Conservation (phyloP, 2,888 invertebrate species). For the Sphaerophoria taeniata region DNA sequence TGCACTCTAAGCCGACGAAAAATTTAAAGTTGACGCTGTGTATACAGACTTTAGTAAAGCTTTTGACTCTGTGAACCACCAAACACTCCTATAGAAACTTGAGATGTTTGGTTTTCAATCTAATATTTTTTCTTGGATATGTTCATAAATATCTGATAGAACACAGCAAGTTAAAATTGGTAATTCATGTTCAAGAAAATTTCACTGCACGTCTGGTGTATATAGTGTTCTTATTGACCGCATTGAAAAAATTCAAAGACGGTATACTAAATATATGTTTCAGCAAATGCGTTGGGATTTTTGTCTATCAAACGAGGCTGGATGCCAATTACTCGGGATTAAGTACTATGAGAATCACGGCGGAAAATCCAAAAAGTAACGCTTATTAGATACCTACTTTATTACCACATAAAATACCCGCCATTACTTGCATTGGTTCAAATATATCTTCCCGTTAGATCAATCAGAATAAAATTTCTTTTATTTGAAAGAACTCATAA, state of each 20-base stretch:
- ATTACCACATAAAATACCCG: neutral
- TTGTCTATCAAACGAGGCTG: neutral
- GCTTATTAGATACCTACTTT: neutral
- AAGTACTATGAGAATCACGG: neutral
- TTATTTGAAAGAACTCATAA: neutral
- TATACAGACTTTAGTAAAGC: neutral
- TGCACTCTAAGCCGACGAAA: too few species aligned
- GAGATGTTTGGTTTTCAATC: constrained; percentile 1
- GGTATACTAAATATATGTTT: neutral
- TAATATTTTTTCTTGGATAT: neutral
- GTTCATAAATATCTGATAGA: neutral
- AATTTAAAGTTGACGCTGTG: neutral
- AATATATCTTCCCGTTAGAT: neutral
- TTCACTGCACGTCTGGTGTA: neutral
- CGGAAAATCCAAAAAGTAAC: neutral
- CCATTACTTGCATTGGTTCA: neutral
- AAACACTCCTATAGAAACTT: neutral
- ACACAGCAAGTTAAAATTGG: neutral
- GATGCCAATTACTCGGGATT: neutral
- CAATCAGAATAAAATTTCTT: neutral
- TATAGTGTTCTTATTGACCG: neutral
- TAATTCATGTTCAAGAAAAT: neutral
- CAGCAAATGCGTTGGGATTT: neutral
- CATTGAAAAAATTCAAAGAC: neutral
- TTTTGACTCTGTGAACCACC: neutral